Percentiles rank a stretch among this genome's conserved stretches.
Conservation (phyloP, 92 coral and sea anemone species). For the Pocillopora grandis region DNA sequence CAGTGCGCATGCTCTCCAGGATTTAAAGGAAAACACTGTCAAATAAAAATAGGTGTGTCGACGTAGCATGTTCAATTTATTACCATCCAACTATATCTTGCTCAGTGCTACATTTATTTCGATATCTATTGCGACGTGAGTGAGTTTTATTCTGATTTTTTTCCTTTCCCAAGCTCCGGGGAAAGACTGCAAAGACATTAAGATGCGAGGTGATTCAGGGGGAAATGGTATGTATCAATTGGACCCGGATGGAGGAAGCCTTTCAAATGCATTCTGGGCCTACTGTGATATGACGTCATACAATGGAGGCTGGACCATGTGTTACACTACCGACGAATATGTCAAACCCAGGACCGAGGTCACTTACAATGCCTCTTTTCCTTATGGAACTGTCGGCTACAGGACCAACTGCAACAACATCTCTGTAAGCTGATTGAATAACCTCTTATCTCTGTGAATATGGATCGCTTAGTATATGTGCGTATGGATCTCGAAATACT, state of each 20-base stretch:
- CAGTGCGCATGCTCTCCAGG: conserved; percentile 8
- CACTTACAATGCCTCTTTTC: conserved; percentile 29
- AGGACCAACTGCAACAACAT: conserved; percentile 39
- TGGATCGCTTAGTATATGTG: no score
- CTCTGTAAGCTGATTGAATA: conserved; percentile 7
- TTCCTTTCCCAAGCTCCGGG: not conserved
- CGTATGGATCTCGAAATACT: no score
- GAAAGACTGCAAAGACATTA: conserved; percentile 6
- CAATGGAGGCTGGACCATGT: conserved; percentile 49
- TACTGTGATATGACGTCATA: conserved; percentile 48
- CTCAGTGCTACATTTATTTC: no score
- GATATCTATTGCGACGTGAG: not conserved
- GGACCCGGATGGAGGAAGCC: conserved; percentile 21
- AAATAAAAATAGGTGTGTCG: conserved; percentile 3
- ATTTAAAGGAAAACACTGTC: not conserved
- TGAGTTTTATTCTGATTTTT: not conserved
- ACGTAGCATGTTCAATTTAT: not conserved
- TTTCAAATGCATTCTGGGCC: conserved; percentile 16
- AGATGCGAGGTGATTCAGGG: not conserved
- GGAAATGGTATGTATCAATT: conserved; percentile 34
- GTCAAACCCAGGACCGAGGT: conserved; percentile 24
- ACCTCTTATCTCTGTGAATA: no score
- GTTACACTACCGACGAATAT: conserved; percentile 40
- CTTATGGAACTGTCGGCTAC: conserved; percentile 36
- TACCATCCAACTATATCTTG: no score